A percentile compares a stretch with the other conserved stretches of the same genome.
Conservation (phyloP, 1,140 invertebrate genomes). For the Helicoverpa zea region DNA sequence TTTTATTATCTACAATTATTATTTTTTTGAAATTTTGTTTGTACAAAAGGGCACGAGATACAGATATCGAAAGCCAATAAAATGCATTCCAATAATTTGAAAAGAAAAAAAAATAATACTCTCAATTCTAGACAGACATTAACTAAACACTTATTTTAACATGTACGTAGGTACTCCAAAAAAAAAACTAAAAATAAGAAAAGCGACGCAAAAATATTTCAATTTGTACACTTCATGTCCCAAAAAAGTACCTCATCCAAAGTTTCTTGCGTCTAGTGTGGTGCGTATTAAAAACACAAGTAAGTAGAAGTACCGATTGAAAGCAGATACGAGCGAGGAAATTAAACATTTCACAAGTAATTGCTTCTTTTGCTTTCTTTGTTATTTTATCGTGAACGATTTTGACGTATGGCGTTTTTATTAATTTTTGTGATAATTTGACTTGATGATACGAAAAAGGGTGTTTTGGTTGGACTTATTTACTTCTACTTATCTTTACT, state of each 20-base stretch:
- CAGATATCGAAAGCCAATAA: too few species aligned
- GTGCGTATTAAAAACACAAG: constrained; percentile 56
- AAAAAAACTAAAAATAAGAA: neutral
- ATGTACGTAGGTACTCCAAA: too few species aligned
- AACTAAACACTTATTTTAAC: too few species aligned
- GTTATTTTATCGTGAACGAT: constrained; percentile 19
- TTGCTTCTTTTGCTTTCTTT: constrained; percentile 47
- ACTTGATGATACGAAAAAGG: neutral
- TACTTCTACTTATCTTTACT: too few species aligned
- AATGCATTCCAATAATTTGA: too few species aligned
- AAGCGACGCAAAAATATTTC: neutral
- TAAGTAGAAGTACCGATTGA: constrained; percentile 50
- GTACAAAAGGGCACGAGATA: too few species aligned
- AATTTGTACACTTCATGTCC: neutral
- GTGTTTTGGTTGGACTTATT: too few species aligned
- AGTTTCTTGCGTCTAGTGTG: neutral
- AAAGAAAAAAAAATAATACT: too few species aligned
- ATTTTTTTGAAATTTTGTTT: too few species aligned
- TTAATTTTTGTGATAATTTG: neutral
- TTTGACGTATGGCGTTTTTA: neutral
- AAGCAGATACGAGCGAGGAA: constrained; percentile 53
- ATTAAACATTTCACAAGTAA: constrained; percentile 60
- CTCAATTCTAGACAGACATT: too few species aligned
- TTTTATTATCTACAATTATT: too few species aligned
- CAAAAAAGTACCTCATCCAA: constrained; percentile 38